Base-by-base conservation (phyloP, 2,797 vertebrate genomes). In the Numenius phaeopus region DNA sequence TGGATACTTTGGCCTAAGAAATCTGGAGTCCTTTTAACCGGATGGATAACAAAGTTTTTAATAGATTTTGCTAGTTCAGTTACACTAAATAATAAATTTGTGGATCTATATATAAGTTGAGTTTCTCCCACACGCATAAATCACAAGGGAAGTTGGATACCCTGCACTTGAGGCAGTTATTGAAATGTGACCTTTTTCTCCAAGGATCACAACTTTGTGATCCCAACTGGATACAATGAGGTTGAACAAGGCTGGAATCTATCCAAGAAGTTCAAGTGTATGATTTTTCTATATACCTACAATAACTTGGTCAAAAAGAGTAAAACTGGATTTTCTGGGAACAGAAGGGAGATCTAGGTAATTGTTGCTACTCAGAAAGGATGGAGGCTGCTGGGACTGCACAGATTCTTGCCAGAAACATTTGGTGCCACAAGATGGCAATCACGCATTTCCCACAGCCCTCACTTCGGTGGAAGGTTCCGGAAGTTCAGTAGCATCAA, bases 401-500 rank as follows among this genome's bases (percentile, higher is more conserved):
- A 83, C 11, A 89, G 52, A 44, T 18, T 17, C 70, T 50, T 95
- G 90, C 62, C 71, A 83, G 64, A 67, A 89, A 54, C 49, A 24
- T 17, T 75, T 69, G 39, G 42, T 83, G 85, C 97, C 97, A 97
- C 96, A 94, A 96, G 97, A 82, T 96, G 97, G 96, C 97, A 96
- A 95, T 95, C 79, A 47, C 2, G 54, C 58, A 75, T 88, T 95
- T 95, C 73, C 76, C 55, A 90, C 40, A 83, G 64, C 76, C 34
- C 54, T 75, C 32, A 4, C 17, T 49, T 44, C 0, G 0, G 20
- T 58, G 47, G 97, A 97, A 97, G 57, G 89, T 97, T 97, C 96
- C 79, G 76, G 95, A 97, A 96, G 93, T 95, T 96, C 85, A 67
- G 52, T 2, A 65, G 64, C 84, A 87, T 42, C 79, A 89, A 46